A percentile compares a stretch with the other conserved stretches of the same genome.
Evolutionary conservation across 2,888 invertebrate species (phyloP).

Genomic region (Tinea semifulvella): DNA sequence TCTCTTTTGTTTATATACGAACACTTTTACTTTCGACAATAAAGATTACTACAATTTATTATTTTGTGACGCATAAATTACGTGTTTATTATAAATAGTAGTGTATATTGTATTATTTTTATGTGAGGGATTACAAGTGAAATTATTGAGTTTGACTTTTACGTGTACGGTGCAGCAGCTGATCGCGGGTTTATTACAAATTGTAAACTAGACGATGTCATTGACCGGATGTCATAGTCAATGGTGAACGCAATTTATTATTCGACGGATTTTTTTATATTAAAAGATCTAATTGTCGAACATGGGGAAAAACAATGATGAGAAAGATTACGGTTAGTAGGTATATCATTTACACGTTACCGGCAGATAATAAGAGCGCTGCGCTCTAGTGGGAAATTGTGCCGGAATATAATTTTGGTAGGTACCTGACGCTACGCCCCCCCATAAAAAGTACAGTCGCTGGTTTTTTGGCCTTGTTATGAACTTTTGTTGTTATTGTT

Average conservation of each 20-base stretch:
- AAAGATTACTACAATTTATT: not conserved
- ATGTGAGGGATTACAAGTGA: slow-evolving; percentile 4
- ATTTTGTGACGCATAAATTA: no score
- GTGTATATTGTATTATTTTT: not conserved
- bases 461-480: no score
- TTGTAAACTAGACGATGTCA: slow-evolving; percentile 4
- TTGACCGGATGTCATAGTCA: slow-evolving; percentile 1
- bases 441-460: no score
- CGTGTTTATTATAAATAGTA: not conserved
- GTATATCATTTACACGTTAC: no score
- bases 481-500: no score
- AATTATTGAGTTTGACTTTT: not conserved
- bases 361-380: no score
- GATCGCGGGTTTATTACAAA: not conserved
- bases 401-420: no score
- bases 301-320: no score
- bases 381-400: no score
- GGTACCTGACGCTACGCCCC: no score
- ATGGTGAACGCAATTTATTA: not conserved
- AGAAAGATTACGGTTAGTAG: slow-evolving; percentile 7
- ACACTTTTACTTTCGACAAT: not conserved
- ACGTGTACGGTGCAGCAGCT: not conserved
- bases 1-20: not conserved
- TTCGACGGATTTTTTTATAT: not conserved
- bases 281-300: not conserved